Conservation (phyloP, 2,797 vertebrate species). For the Lagocephalus sceleratus region DNA sequence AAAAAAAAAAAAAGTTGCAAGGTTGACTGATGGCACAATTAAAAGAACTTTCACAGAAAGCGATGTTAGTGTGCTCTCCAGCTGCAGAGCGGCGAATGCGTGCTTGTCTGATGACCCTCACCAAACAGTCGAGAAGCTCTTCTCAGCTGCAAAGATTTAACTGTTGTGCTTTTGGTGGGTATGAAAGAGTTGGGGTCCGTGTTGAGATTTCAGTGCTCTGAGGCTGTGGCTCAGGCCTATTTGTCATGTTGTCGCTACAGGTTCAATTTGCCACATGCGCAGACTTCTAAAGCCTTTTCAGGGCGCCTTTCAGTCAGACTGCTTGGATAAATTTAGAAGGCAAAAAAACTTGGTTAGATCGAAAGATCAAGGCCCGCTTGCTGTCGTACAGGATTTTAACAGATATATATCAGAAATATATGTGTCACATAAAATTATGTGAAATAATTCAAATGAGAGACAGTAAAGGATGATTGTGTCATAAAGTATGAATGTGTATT, state of each 20-base stretch:
- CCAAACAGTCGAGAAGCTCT: neutral
- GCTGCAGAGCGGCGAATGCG: slow-evolving; percentile 1
- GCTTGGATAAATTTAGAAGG: too few species aligned
- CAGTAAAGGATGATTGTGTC: too few species aligned
- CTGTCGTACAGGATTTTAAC: too few species aligned
- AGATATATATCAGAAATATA: too few species aligned
- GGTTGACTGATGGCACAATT: slow-evolving; percentile 35
- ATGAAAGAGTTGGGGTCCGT: neutral
- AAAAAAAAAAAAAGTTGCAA: slow-evolving; percentile 20
- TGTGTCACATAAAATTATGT: too few species aligned
- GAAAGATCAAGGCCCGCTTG: too few species aligned
- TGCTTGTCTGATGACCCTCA: neutral
- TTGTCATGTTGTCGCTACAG: neutral
- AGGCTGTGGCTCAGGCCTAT: neutral
- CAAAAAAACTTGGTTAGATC: too few species aligned
- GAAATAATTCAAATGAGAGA: too few species aligned
- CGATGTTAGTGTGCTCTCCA: slow-evolving; percentile 3
- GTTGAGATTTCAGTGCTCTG: neutral
- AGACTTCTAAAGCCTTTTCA: neutral
- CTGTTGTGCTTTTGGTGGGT: neutral
- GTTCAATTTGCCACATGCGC: neutral
- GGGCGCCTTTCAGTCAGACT: too few species aligned
- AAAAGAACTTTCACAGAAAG: slow-evolving; percentile 30
- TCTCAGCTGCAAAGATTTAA: slow-evolving; percentile 9
- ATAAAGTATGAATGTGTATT: too few species aligned